phyloP scores from a whole-genome alignment of 2,888 invertebrate genomes.

The Lamellibrachia satsuma region DNA sequence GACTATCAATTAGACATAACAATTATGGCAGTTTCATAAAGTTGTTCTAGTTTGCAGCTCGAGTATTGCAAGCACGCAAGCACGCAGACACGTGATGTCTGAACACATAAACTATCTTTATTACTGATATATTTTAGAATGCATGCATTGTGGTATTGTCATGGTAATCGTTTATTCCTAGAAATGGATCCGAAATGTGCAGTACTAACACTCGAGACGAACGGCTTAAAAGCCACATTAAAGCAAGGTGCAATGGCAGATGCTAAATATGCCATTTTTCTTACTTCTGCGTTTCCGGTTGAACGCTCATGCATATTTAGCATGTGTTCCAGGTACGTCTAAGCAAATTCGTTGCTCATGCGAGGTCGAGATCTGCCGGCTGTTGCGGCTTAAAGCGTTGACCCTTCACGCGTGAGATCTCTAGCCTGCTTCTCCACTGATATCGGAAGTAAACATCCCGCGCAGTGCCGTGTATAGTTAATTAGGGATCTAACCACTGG shows the following conservation, averaged over 20 bases:
- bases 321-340: background rate
- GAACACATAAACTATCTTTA: no score
- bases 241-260: background rate
- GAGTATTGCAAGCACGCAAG: no score
- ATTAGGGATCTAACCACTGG: background rate
- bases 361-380: background rate
- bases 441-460: background rate
- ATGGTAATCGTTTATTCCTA: no score
- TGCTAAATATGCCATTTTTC: background rate
- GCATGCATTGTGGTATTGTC: no score
- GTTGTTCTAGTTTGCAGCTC: no score
- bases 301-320: background rate
- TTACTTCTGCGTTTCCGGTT: background rate
- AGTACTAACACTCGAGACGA: no score
- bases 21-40: no score
- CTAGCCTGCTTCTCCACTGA: background rate
- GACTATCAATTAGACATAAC: no score
- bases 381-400: background rate
- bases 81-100: no score
- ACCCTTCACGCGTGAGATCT: background rate
- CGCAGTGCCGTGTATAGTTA: background rate
- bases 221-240: background rate
- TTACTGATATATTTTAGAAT: no score
- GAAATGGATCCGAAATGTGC: no score
- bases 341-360: background rate